Base-by-base conservation (phyloP, 2,797 vertebrate species). In the Thunnus albacares region DNA sequence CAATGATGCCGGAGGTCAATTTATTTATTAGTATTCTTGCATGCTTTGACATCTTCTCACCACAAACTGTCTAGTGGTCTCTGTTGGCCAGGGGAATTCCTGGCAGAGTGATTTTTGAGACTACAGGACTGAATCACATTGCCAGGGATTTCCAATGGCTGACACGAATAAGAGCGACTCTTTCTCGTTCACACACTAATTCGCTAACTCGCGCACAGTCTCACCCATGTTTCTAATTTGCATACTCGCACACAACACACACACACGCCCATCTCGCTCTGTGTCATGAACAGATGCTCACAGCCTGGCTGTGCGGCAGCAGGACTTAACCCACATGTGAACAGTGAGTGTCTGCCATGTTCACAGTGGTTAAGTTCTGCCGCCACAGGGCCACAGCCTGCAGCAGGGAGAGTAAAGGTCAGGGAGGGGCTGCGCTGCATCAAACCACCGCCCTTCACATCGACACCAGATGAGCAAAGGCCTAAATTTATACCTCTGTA, bases 351-450 rank as follows among this genome's bases (percentile, higher is more conserved):
- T 88, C 66, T 75, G 87, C 90, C 93, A 77, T 97, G 97, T 98
- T 98, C 97, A 98, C 97, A 97, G 97, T 98, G 97, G 97, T 97
- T 98, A 98, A 98, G 97, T 98, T 97, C 97, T 97, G 97, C 96
- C 93, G 72, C 94, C 94, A 89, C 85, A 87, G 81, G 90, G 92
- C 90, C 89, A 53, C 83, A 85, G 71, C 77, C 90, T 63, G 82
- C 87, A 64, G 74, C 28, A 38, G 62, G 59, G 28, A 15, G 64
- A 33, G 58, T 60, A 88, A 88, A 86, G 83, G 85, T 88, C 82
- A 89, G 82, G 58, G 75, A 77, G 77, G 80, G 76, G 82, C 78
- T 15, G 22, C 53, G 51, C 79, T 64, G 72, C 82, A 75, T 78
- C 81, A 83, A 84, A 82, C 57, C 24, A 15, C 49, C 12, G 22